Evolutionary conservation across 2,888 invertebrate genomes (phyloP).

Genomic region (Abscondita cerata): DNA sequence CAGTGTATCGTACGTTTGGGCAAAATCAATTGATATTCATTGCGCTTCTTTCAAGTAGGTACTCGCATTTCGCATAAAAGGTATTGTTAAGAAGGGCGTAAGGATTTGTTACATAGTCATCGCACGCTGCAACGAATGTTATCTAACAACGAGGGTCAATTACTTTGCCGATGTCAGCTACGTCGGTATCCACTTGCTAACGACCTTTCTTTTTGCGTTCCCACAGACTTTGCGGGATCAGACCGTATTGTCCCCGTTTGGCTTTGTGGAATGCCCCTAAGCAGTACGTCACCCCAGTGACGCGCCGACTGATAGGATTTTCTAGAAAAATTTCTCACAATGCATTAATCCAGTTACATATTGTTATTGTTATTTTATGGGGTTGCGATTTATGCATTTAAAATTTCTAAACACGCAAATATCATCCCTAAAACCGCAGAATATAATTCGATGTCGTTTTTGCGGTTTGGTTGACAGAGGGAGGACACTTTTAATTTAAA

Average conservation of each 20-base stretch:
- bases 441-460: slow-evolving; percentile 20
- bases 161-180: slow-evolving; percentile 36
- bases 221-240: slow-evolving; percentile 37
- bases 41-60: not conserved
- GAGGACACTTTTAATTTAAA: slow-evolving; percentile 9
- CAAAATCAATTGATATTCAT: slow-evolving; percentile 11
- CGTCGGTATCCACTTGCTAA: slow-evolving; percentile 38
- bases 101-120: slow-evolving; percentile 18
- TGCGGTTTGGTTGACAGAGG: slow-evolving; percentile 23
- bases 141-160: slow-evolving; percentile 33
- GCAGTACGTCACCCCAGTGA: slow-evolving; percentile 19
- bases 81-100: slow-evolving; percentile 14
- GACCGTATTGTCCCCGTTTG: slow-evolving; percentile 27
- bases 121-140: slow-evolving; percentile 22
- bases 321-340: slow-evolving; percentile 33
- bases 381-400: slow-evolving; percentile 29
- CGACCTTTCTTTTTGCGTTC: slow-evolving; percentile 39
- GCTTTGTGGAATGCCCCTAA: slow-evolving; percentile 25
- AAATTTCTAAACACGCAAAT: slow-evolving; percentile 26
- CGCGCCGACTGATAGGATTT: slow-evolving; percentile 26
- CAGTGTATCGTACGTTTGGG: too few relatives aligned
- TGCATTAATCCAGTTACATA: slow-evolving; percentile 19
- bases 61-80: too few relatives aligned
- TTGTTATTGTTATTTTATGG: slow-evolving; percentile 18
- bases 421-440: slow-evolving; percentile 33